phyloP scores from a whole-genome alignment of 2,113 vertebrate species.

The Nibea coibor region DNA sequence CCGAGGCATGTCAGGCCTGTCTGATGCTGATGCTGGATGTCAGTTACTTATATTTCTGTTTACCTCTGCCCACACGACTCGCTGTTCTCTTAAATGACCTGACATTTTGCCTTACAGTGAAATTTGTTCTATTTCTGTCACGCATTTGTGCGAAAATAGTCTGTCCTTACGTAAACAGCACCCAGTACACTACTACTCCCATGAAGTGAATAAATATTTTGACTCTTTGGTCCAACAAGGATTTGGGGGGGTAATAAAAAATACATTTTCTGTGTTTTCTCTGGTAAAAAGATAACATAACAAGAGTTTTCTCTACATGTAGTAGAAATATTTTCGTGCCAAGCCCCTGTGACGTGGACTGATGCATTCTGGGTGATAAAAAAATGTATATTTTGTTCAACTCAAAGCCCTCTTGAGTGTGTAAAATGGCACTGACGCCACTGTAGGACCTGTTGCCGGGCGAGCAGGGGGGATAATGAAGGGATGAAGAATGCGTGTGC shows the following conservation, averaged over 20 bases:
- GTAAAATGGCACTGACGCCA: neutral
- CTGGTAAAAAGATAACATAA: neutral
- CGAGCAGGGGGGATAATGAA: slow-evolving; percentile 47
- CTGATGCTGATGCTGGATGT: slow-evolving; percentile 69
- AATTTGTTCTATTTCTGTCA: slow-evolving; percentile 42
- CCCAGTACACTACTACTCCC: neutral
- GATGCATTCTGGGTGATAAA: neutral
- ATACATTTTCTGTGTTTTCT: neutral
- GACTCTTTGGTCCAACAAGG: neutral
- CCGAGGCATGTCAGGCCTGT: slow-evolving; percentile 34
- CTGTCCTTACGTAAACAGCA: neutral
- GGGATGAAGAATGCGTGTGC: slow-evolving; percentile 56
- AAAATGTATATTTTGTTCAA: neutral
- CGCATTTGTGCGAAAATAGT: slow-evolving; percentile 25
- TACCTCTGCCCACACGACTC: slow-evolving; percentile 34
- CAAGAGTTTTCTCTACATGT: slow-evolving; percentile 1
- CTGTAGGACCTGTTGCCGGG: slow-evolving; percentile 40
- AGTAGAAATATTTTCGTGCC: neutral
- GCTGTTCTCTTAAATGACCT: slow-evolving; percentile 49
- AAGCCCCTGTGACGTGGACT: neutral
- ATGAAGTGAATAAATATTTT: neutral
- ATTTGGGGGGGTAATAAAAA: neutral
- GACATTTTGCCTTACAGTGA: slow-evolving; percentile 53
- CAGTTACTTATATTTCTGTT: slow-evolving; percentile 53
- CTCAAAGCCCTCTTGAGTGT: slow-evolving; percentile 5